Conservation (phyloP, 2,113 vertebrate species). For the Girardinichthys multiradiatus region DNA sequence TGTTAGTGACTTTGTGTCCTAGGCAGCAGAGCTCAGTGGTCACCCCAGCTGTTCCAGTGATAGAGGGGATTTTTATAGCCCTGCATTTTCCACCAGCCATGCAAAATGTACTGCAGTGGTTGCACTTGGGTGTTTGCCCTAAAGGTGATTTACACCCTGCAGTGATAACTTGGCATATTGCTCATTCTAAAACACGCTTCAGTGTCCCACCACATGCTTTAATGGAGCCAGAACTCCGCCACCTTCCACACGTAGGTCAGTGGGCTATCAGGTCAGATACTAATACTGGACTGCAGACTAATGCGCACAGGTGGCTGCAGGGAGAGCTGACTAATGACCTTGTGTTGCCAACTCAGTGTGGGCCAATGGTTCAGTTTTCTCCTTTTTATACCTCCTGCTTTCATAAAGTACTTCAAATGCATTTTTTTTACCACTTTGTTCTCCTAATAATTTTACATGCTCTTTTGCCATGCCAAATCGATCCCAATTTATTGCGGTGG, state of each 20-base stretch:
- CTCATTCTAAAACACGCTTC: constrained; percentile 44
- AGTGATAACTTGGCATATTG: constrained; percentile 38
- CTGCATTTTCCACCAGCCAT: constrained; percentile 63
- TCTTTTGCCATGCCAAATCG: background rate
- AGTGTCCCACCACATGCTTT: constrained; percentile 49
- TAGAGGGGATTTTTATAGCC: constrained; percentile 49
- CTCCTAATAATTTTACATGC: background rate
- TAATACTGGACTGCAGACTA: constrained; percentile 43
- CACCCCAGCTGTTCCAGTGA: constrained; percentile 45
- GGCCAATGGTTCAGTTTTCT: constrained; percentile 9
- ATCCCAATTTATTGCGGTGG: background rate
- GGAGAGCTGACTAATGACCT: constrained; percentile 21
- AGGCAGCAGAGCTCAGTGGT: constrained; percentile 26
- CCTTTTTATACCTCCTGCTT: background rate
- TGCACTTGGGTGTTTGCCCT: constrained; percentile 58
- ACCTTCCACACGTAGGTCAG: constrained; percentile 59
- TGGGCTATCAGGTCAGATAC: constrained; percentile 62
- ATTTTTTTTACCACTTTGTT: background rate
- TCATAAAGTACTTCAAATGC: background rate
- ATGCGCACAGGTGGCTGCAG: constrained; percentile 40
- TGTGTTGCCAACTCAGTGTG: constrained; percentile 7
- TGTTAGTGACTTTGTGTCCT: constrained; percentile 6
- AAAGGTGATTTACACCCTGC: constrained; percentile 50
- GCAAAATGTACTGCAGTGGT: constrained; percentile 60
- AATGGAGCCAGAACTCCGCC: constrained; percentile 50